phyloP scores from a whole-genome alignment of 1,140 invertebrate species.

The Neomicropteryx cornuta region DNA sequence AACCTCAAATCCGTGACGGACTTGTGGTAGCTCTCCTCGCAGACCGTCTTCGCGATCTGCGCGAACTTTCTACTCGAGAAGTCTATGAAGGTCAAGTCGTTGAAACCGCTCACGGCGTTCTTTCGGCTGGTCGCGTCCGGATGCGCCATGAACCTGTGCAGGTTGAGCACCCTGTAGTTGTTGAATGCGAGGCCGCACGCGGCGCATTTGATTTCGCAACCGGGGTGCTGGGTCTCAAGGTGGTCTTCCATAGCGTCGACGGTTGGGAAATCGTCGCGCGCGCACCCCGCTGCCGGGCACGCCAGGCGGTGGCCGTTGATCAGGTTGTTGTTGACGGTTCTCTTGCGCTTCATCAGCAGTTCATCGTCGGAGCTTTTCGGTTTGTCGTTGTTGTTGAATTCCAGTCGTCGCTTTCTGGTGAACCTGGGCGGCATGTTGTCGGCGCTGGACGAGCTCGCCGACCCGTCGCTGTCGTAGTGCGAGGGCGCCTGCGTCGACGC shows the following conservation, averaged over 20 bases:
- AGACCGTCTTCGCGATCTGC: slow-evolving; percentile 58
- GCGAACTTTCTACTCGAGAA: slow-evolving; percentile 70
- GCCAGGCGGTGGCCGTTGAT: slow-evolving; percentile 24
- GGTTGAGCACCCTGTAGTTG: slow-evolving; percentile 55
- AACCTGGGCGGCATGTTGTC: slow-evolving; percentile 14
- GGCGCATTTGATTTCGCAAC: slow-evolving; percentile 55
- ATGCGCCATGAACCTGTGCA: slow-evolving; percentile 50
- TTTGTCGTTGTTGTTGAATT: slow-evolving; percentile 29
- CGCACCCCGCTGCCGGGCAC: slow-evolving; percentile 53
- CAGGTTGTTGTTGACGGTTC: slow-evolving; percentile 33
- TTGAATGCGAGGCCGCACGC: slow-evolving; percentile 58
- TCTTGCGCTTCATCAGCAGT: slow-evolving; percentile 25
- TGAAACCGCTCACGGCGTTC: slow-evolving; percentile 46
- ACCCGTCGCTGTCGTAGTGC: slow-evolving; percentile 29
- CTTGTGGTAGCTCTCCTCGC: slow-evolving; percentile 56
- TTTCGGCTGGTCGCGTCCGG: slow-evolving; percentile 29
- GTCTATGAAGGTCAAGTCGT: slow-evolving; percentile 67
- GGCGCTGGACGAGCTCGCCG: slow-evolving; percentile 22
- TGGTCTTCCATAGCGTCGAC: slow-evolving; percentile 51
- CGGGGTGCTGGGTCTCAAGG: slow-evolving; percentile 58
- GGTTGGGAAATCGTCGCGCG: slow-evolving; percentile 46
- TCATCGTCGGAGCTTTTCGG: slow-evolving; percentile 36
- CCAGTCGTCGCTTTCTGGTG: slow-evolving; percentile 19
- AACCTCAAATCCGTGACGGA: slow-evolving; percentile 52
- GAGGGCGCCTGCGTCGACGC: slow-evolving; percentile 32